Base-by-base conservation (phyloP, 2,888 invertebrate species). In the Sceliomorpha sp. region DNA sequence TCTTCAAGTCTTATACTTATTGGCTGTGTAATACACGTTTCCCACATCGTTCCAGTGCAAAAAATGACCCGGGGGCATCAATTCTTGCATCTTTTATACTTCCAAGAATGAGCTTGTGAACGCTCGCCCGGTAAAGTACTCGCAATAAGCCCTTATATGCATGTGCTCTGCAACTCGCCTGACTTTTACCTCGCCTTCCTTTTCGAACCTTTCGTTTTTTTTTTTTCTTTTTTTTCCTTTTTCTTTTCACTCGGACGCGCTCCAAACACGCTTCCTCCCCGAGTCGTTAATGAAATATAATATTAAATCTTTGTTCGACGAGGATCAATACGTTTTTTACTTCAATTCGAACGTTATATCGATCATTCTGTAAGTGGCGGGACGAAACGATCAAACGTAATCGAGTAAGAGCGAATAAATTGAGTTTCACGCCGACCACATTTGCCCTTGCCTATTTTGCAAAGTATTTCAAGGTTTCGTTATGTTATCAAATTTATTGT, bases 1-100 rank as follows among this genome's bases (percentile, higher is more conserved):
- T 59, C 68, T n/a, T 37, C 34, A 29, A 29, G 26, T 44, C 12
- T 12, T 26, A 39, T 36, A 51, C 47, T 58, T 50, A 62, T 56
- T 51, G 59, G 36, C 42, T 56, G 26, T 58, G 70, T 58, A 70
- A 62, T 51, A 53, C 72, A 62, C 69, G 55, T 47, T 75, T 76
- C 75, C 67, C 70, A 58, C 68, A 73, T 39, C 32, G 40, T 58
- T 24, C 7, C 73, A 24, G 24, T 66, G 70, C 74, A 45, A 53
- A 74, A 73, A 78, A 47, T 63, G 27, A 47, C 66, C 67, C 42
- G 42, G 37, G 68, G 70, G 39, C 71, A 71, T 75, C 76, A 73
- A 79, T 79, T 78, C 76, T 69, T 64, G 68, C 69, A 47, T 58
- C 42, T 45, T 51, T 60, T 62, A 62, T 69, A 45, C 58, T 47